phyloP scores from a whole-genome alignment of 2,888 invertebrate species.

The Agrilus cyanescens region DNA sequence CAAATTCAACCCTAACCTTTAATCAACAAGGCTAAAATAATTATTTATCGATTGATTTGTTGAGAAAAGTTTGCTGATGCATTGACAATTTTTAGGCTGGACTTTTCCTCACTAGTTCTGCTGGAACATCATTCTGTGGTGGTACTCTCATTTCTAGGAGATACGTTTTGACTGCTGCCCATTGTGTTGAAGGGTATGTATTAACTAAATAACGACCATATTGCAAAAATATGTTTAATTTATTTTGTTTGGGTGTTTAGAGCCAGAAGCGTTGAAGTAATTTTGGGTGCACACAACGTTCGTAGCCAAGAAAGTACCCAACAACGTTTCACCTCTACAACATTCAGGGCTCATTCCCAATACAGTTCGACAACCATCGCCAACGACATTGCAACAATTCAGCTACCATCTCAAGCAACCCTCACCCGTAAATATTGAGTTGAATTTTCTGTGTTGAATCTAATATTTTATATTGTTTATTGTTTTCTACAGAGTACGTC shows the following conservation, averaged over 20 bases:
- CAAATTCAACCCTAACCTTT: too few species aligned
- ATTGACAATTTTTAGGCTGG: constrained; percentile 5
- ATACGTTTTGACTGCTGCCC: constrained; percentile 8
- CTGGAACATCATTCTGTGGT: constrained; percentile 5
- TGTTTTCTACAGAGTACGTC: too few species aligned
- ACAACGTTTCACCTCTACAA: constrained; percentile 10
- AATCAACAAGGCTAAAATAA: too few species aligned
- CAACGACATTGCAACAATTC: constrained; percentile 38
- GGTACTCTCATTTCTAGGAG: constrained; percentile 4
- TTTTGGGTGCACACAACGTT: constrained; percentile 23
- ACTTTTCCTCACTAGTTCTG: background rate
- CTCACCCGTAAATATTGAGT: constrained; percentile 27
- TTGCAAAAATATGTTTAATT: too few species aligned
- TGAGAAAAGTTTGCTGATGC: too few species aligned
- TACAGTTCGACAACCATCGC: constrained; percentile 5
- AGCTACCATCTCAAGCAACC: constrained; percentile 28
- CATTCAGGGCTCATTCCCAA: constrained; percentile 12
- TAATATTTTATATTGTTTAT: too few species aligned
- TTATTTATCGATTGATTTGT: too few species aligned
- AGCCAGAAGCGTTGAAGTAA: constrained; percentile 15
- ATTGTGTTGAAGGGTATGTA: constrained; percentile 7
- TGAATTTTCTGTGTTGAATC: too few species aligned
- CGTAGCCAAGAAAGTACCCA: constrained; percentile 23
- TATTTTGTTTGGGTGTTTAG: constrained; percentile 4
- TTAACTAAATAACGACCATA: background rate